Evolutionary conservation across 2,113 vertebrate species (phyloP).

Genomic region (Numenius arquata): DNA sequence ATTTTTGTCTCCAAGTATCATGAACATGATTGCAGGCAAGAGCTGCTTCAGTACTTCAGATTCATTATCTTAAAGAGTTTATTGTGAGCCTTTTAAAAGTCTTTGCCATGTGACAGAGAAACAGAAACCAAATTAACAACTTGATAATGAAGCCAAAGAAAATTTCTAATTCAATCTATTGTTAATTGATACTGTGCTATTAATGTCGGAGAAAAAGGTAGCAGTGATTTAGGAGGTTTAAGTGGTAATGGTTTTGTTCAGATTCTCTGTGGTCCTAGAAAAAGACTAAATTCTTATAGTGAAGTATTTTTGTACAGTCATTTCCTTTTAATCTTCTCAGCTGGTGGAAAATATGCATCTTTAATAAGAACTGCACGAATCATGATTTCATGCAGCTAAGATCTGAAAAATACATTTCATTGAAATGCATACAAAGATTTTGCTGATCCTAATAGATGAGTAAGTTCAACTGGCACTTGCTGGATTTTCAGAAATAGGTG

Average conservation of each 20-base stretch:
- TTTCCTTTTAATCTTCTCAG: background rate
- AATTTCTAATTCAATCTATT: conserved; percentile 34
- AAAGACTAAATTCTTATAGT: background rate
- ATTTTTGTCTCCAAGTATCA: background rate
- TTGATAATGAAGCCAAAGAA: conserved; percentile 21
- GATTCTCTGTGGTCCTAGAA: background rate
- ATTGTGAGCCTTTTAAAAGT: background rate
- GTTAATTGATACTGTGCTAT: background rate
- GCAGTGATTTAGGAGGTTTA: background rate
- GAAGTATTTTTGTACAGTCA: background rate
- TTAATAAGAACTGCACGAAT: background rate
- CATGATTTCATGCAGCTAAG: background rate
- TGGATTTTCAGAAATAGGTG: background rate
- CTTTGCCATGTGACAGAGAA: background rate
- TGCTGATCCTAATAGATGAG: background rate
- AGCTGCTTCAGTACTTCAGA: background rate
- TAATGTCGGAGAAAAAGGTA: background rate
- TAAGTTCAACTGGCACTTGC: background rate
- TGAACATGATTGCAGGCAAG: background rate
- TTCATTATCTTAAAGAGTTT: conserved; percentile 28
- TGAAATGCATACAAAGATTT: background rate
- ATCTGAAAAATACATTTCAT: background rate
- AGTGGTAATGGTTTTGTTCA: background rate
- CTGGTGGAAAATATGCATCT: background rate
- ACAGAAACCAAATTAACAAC: conserved; percentile 24